Evolutionary conservation across 2,113 vertebrate genomes (phyloP).

Genomic region (Ovis canadensis): DNA sequence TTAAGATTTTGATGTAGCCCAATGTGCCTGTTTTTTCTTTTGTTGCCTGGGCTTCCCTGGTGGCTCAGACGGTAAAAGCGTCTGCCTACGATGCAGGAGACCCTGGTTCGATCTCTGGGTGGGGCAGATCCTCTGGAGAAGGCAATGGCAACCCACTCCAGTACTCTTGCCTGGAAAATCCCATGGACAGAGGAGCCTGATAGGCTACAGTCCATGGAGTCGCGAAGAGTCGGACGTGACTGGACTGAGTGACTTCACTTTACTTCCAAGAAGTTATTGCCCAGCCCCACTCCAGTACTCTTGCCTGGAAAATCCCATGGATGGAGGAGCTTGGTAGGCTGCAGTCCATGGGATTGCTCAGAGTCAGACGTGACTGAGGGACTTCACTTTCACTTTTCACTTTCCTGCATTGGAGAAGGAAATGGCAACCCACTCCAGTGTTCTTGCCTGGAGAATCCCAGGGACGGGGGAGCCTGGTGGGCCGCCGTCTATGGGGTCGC

Average conservation of each 20-base stretch:
- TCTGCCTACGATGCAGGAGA: neutral
- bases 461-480: too few species aligned
- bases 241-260: neutral
- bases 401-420: too few species aligned
- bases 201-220: neutral
- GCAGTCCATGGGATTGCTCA: too few species aligned
- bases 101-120: neutral
- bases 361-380: too few species aligned
- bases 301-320: too few species aligned
- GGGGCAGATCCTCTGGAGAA: neutral
- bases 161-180: neutral
- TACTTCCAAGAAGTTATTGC: neutral
- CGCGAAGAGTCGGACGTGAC: accelerated
- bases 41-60: neutral
- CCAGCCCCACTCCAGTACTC: neutral
- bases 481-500: too few species aligned
- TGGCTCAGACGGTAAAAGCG: accelerated
- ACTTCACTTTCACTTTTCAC: too few species aligned
- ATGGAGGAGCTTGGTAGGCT: too few species aligned
- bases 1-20: neutral
- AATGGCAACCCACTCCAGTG: too few species aligned
- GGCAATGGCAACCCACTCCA: neutral
- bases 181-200: neutral
- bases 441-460: too few species aligned
- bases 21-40: neutral